Conservation (phyloP, 2,113 vertebrate genomes). For the Xenus cinereus region DNA sequence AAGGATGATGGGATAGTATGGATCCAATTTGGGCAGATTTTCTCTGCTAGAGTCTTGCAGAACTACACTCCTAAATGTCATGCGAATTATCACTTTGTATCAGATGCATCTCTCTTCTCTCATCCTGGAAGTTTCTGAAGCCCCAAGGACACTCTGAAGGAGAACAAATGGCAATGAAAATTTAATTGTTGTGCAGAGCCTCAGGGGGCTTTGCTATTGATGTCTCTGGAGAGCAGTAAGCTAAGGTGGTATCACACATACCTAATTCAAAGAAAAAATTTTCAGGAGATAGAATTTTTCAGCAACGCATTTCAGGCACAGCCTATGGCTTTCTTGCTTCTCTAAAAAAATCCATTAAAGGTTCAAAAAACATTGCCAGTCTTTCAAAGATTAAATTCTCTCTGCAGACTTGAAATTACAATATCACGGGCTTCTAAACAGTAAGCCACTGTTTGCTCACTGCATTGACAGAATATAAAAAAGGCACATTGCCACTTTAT, state of each 20-base stretch:
- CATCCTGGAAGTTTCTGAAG: not conserved
- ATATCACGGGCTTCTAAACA: not conserved
- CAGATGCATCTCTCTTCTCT: not conserved
- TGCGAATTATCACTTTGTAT: not conserved
- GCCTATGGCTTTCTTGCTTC: not conserved
- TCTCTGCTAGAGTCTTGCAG: not conserved
- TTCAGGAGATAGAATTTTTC: not conserved
- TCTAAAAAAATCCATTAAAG: slow-evolving; percentile 20
- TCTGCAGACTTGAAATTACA: slow-evolving; percentile 1
- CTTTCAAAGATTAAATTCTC: not conserved
- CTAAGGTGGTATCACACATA: not conserved
- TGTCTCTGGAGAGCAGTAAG: not conserved
- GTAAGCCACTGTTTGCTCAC: not conserved
- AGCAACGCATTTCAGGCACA: not conserved
- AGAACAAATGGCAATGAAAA: slow-evolving; percentile 21
- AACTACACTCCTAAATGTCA: not conserved
- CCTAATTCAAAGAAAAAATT: not conserved
- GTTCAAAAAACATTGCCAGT: not conserved
- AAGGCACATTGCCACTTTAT: not conserved
- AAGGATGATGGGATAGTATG: not conserved
- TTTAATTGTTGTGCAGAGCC: not conserved
- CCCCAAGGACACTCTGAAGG: slow-evolving; percentile 35
- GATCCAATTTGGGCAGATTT: not conserved
- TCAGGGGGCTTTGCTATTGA: not conserved
- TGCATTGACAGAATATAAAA: not conserved